Conservation (phyloP, 2,888 invertebrate genomes). For the Eugnorisma glareosa region DNA sequence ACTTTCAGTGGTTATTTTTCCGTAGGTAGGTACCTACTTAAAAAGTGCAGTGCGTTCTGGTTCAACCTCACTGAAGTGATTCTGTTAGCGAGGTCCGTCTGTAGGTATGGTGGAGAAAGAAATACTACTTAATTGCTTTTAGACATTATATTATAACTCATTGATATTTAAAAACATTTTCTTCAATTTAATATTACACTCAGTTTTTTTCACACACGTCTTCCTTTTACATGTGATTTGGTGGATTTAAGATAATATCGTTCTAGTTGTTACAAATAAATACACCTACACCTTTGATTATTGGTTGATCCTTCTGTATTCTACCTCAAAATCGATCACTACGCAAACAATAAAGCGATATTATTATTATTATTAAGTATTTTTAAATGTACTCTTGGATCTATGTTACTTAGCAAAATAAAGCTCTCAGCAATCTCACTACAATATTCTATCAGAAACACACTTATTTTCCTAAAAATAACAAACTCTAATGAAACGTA, state of each 20-base stretch:
- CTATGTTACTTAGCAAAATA: not conserved
- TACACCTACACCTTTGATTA: no score
- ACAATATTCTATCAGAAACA: not conserved
- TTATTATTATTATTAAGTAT: not conserved
- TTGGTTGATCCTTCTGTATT: not conserved
- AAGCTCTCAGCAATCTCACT: not conserved
- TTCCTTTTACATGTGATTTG: not conserved
- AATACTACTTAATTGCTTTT: not conserved
- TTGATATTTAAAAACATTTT: not conserved
- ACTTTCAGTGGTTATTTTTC: not conserved
- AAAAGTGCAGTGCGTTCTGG: no score
- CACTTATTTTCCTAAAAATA: slow-evolving; percentile 21
- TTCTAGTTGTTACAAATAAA: not conserved
- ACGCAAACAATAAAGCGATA: not conserved
- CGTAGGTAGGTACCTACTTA: no score
- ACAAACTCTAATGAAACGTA: slow-evolving; percentile 32
- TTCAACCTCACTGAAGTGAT: not conserved
- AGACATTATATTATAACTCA: not conserved
- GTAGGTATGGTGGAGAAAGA: not conserved
- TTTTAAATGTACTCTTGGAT: not conserved
- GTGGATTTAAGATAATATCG: not conserved
- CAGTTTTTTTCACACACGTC: not conserved
- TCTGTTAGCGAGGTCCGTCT: not conserved
- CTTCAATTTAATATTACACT: not conserved
- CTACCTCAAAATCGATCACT: not conserved